Evolutionary conservation across 2,888 invertebrate species (phyloP).

Genomic region (Drosophila formosana): DNA sequence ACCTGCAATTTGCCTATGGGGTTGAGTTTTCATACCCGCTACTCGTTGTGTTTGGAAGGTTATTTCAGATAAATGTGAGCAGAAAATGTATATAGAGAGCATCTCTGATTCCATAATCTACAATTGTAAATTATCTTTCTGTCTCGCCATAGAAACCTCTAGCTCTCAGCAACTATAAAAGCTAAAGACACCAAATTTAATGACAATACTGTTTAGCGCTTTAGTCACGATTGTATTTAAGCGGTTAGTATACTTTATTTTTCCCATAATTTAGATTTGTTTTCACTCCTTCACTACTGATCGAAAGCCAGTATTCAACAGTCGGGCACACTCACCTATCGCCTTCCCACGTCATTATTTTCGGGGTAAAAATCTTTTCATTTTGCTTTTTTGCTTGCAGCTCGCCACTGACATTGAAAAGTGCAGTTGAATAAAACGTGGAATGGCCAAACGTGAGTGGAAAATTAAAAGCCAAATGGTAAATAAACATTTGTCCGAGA

Average conservation of each 20-base stretch:
- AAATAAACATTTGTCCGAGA: slow-evolving; percentile 65
- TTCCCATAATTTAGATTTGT: too few relatives aligned
- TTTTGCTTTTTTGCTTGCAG: slow-evolving; percentile 6
- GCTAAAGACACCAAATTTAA: background rate
- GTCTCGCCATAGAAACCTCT: background rate
- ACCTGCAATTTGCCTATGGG: background rate
- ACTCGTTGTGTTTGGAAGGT: too few relatives aligned
- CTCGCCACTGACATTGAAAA: slow-evolving; percentile 30
- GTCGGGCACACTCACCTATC: background rate
- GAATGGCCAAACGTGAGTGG: slow-evolving; percentile 57
- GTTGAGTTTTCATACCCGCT: too few relatives aligned
- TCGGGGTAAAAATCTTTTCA: background rate
- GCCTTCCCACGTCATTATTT: background rate
- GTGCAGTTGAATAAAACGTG: slow-evolving; percentile 58
- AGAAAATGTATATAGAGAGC: too few relatives aligned
- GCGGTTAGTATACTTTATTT: too few relatives aligned
- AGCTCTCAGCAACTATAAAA: too few relatives aligned
- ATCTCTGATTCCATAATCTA: too few relatives aligned
- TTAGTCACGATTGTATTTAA: too few relatives aligned
- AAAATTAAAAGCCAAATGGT: slow-evolving; percentile 58
- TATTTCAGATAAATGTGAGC: too few relatives aligned
- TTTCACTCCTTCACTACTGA: too few relatives aligned
- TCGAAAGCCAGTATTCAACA: background rate
- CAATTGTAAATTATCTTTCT: too few relatives aligned
- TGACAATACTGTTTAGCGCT: background rate